Evolutionary conservation across 1,140 invertebrate genomes (phyloP).

Genomic region (Macrocentrus cingulum): DNA sequence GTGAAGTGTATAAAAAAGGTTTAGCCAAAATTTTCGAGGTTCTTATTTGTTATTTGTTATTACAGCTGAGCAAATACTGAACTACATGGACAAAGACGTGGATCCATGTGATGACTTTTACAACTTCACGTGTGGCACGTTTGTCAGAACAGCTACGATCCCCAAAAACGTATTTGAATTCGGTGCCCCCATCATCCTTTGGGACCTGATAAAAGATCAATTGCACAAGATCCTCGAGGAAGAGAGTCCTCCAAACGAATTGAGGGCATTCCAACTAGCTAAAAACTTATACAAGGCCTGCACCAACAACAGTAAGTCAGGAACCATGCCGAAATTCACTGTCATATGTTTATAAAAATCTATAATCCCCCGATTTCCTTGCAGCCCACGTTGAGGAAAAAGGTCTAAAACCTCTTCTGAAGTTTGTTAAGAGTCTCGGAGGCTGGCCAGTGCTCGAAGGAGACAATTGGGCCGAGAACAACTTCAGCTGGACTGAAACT

Average conservation of each 20-base stretch:
- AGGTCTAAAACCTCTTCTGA: conserved; percentile 73
- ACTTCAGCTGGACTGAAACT: conserved; percentile 79
- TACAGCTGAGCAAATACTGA: no score
- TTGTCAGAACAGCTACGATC: conserved; percentile 52
- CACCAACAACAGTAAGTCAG: no score
- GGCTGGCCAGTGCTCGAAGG: conserved; percentile 89
- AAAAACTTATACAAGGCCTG: conserved; percentile 60
- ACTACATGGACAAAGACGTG: conserved; percentile 58
- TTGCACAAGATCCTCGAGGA: conserved; percentile 73
- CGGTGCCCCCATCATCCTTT: conserved; percentile 77
- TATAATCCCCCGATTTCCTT: no score
- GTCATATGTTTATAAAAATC: no score
- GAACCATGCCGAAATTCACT: no score
- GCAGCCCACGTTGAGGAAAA: no score
- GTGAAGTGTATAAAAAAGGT: no score
- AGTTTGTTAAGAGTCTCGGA: conserved; percentile 74
- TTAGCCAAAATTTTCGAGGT: no score
- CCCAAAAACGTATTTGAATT: conserved; percentile 71
- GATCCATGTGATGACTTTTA: conserved; percentile 84
- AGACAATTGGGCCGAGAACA: conserved; percentile 69
- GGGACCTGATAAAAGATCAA: conserved; percentile 77
- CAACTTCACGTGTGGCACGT: conserved; percentile 64
- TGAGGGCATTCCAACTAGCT: conserved; percentile 70
- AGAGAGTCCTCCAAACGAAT: conserved; percentile 65
- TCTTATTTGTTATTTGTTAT: no score